Conservation (phyloP, 2,888 invertebrate species). For the Cremastobaeus sp. region DNA sequence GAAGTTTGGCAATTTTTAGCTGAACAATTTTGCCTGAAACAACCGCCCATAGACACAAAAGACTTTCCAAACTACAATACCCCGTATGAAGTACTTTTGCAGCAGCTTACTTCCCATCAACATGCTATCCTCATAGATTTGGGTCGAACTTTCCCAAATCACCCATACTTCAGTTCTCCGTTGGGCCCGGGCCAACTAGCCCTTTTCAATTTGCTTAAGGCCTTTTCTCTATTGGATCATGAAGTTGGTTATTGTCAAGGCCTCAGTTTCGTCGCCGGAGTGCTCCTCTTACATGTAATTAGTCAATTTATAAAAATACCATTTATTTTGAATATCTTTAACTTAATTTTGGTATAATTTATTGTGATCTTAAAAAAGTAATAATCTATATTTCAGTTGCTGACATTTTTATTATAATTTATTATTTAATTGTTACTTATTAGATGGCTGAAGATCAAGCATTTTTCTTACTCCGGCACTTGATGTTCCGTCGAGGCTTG, state of each 20-base stretch:
- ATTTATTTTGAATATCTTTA: neutral
- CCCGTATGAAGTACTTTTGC: constrained; percentile 88
- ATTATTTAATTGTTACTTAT: constrained; percentile 22
- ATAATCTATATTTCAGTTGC: too few species aligned
- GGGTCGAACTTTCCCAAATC: constrained; percentile 95
- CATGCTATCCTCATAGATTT: constrained; percentile 97
- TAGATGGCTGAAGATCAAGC: constrained; percentile 96
- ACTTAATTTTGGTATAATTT: neutral
- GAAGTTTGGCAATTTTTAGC: constrained; percentile 96
- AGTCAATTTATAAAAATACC: neutral
- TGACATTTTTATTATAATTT: too few species aligned
- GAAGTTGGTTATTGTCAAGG: constrained; percentile 99
- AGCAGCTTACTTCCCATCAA: constrained; percentile 95
- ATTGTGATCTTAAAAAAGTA: too few species aligned
- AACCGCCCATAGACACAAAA: constrained; percentile 84
- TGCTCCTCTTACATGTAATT: constrained; percentile 89
- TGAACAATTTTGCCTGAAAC: constrained; percentile 87
- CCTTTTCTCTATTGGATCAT: constrained; percentile 95
- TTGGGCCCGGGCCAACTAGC: constrained; percentile 95
- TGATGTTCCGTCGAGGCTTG: constrained; percentile 94
- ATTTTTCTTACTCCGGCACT: constrained; percentile 90
- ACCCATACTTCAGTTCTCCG: constrained; percentile 94
- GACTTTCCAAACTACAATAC: constrained; percentile 87
- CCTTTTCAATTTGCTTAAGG: constrained; percentile 95
- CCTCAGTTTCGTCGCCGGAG: constrained; percentile 95